These are phyloP conservation scores for Ammospiza caudacuta DNA, from an alignment of 2,113 vertebrate species.

Conservation along the genomic window DNA sequence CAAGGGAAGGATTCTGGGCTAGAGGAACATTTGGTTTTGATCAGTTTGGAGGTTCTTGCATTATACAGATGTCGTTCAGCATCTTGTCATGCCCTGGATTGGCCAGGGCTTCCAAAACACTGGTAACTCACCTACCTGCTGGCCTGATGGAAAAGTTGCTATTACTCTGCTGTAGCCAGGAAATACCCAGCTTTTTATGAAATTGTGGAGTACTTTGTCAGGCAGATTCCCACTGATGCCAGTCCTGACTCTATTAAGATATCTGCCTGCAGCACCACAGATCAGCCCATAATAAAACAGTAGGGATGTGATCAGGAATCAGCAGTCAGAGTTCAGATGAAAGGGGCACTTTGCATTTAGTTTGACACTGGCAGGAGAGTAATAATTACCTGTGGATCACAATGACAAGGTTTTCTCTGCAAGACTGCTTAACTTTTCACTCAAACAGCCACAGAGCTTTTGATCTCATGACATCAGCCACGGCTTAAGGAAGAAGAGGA, in stretches of 20 bases:
- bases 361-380: background rate
- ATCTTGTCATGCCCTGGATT: background rate
- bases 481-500: background rate
- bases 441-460: background rate
- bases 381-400: background rate
- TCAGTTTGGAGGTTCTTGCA: background rate
- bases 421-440: background rate
- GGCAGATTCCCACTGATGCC: background rate
- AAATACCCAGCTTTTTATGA: background rate
- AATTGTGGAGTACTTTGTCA: background rate
- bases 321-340: background rate
- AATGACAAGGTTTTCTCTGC: background rate
- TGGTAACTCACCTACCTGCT: background rate
- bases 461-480: background rate
- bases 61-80: rapidly evolving
- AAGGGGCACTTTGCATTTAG: background rate
- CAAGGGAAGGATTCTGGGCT: background rate
- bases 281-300: background rate
- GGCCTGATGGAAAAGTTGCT: background rate
- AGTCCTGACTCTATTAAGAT: background rate
- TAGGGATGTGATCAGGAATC: background rate
- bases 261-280: background rate
- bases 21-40: background rate
- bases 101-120: background rate
- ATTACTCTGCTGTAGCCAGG: background rate